These are phyloP conservation scores for Ictalurus furcatus DNA, from an alignment of 2,113 vertebrate genomes.

Conservation along the genomic window DNA sequence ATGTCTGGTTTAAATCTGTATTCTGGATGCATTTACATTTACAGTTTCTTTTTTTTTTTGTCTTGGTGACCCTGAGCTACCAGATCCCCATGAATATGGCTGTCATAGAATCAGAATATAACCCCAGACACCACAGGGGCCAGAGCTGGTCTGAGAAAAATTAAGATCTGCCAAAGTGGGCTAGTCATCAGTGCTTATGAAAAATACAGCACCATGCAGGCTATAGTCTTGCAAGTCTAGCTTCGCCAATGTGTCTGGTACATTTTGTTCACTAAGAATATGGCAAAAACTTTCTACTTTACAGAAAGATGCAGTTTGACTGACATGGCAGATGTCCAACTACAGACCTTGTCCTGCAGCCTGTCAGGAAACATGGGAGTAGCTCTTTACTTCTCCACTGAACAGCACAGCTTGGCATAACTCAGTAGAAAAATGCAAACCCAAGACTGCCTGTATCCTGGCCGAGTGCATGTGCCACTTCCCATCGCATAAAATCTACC, in stretches of 20 bases:
- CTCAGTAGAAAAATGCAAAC: not conserved
- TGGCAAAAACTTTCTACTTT: not conserved
- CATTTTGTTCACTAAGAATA: not conserved
- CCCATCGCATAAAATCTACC: not conserved
- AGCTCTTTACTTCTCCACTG: not conserved
- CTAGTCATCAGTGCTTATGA: slow-evolving; percentile 24
- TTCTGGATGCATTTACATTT: no score
- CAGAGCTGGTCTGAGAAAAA: slow-evolving; percentile 25
- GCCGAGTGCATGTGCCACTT: not conserved
- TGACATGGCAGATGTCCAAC: not conserved
- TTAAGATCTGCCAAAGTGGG: slow-evolving; percentile 1
- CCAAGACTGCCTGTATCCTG: not conserved
- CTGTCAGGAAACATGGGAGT: not conserved
- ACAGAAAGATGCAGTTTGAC: not conserved
- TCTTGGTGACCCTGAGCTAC: not conserved
- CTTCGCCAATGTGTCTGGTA: not conserved
- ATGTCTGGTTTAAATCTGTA: not conserved
- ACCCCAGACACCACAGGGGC: slow-evolving; percentile 18
- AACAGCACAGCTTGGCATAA: not conserved
- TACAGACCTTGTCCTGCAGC: not conserved
- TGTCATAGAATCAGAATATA: slow-evolving; percentile 1
- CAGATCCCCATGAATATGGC: not conserved
- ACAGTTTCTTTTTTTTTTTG: not conserved
- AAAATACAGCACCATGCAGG: not conserved
- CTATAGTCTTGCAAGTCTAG: not conserved